phyloP scores from a whole-genome alignment of 1,140 invertebrate genomes.

The Listronotus oregonensis region DNA sequence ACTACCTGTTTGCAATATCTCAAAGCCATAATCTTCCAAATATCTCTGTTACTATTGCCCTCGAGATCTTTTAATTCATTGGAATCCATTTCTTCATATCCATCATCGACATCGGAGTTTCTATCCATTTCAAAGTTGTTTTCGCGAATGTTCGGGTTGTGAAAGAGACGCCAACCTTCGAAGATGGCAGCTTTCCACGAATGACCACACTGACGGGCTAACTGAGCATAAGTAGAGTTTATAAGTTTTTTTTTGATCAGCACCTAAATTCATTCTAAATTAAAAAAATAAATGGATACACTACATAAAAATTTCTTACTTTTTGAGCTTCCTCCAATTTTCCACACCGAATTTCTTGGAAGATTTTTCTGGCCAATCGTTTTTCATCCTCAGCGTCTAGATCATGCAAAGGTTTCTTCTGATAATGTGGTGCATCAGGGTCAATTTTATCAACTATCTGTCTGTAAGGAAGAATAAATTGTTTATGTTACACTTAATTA shows the following conservation, averaged over 20 bases:
- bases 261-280: too few relatives aligned
- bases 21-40: conserved; percentile 90
- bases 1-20: conserved; percentile 65
- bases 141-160: conserved; percentile 75
- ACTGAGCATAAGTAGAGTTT: conserved; percentile 47
- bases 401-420: conserved; percentile 82
- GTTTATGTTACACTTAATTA: too few relatives aligned
- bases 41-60: conserved; percentile 85
- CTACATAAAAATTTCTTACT: conserved; percentile 32
- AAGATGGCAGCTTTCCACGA: conserved; percentile 87
- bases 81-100: conserved; percentile 41
- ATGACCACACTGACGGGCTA: conserved; percentile 85
- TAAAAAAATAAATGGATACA: too few relatives aligned
- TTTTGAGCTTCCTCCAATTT: conserved; percentile 80
- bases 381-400: conserved; percentile 88
- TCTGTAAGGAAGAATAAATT: conserved; percentile 44
- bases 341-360: conserved; percentile 82
- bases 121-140: conserved; percentile 27
- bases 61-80: conserved; percentile 62
- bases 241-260: too few relatives aligned
- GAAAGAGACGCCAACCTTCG: conserved; percentile 85
- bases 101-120: conserved; percentile 36
- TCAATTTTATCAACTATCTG: conserved; percentile 79
- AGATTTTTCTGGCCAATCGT: conserved; percentile 70
- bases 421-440: conserved; percentile 88